A percentile compares a stretch with the other conserved stretches of the same genome.
Evolutionary conservation across 2,113 vertebrate species (phyloP).

Genomic region (Amazona vittata): DNA sequence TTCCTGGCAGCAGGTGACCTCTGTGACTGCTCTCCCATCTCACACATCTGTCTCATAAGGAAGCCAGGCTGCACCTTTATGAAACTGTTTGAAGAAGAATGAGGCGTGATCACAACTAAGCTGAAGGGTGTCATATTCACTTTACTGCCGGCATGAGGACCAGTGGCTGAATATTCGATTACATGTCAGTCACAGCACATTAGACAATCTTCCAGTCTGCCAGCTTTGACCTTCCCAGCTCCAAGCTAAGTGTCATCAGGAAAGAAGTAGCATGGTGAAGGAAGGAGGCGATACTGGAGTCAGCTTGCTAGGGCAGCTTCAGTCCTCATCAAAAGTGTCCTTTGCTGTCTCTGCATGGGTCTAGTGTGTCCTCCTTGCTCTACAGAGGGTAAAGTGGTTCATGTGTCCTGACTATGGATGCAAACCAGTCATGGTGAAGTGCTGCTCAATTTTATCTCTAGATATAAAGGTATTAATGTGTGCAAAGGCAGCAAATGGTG

Average conservation of each 20-base stretch:
- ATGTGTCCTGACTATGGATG: neutral
- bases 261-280: conserved; percentile 17
- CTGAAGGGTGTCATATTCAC: conserved; percentile 56
- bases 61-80: conserved; percentile 47
- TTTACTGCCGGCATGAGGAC: conserved; percentile 38
- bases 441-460: neutral
- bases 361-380: neutral
- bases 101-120: conserved; percentile 56
- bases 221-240: conserved; percentile 65
- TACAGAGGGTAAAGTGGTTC: neutral
- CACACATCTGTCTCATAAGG: conserved; percentile 7
- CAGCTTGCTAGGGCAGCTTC: neutral
- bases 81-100: conserved; percentile 54
- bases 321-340: neutral
- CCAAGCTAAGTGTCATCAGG: conserved; percentile 58
- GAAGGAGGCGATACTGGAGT: neutral
- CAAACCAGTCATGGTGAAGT: neutral
- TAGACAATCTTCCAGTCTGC: conserved; percentile 72
- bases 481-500: neutral
- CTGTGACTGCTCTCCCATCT: conserved; percentile 46
- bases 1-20: conserved; percentile 41
- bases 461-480: neutral
- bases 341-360: neutral
- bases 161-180: conserved; percentile 69
- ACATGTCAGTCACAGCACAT: conserved; percentile 70